Conservation (phyloP, 2,113 vertebrate genomes). For the Lanius ludovicianus region DNA sequence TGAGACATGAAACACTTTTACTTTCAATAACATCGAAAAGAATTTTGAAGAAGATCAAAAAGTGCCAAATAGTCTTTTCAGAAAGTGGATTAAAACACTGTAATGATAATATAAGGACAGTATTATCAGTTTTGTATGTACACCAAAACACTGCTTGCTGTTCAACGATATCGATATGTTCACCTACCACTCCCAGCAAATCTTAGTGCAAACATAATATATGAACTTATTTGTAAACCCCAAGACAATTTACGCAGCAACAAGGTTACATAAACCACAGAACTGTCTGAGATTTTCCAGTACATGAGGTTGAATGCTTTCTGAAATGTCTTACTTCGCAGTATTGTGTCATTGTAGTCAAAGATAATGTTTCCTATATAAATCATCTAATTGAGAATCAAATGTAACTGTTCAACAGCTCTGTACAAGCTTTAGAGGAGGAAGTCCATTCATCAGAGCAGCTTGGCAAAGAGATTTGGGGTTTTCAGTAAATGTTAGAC, state of each 20-base stretch:
- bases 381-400: conserved; percentile 66
- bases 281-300: conserved; percentile 65
- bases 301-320: conserved; percentile 54
- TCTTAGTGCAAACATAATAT: conserved; percentile 79
- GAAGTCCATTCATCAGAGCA: conserved; percentile 63
- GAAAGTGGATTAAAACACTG: conserved; percentile 66
- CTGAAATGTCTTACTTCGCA: conserved; percentile 61
- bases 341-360: conserved; percentile 44
- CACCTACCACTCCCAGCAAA: conserved; percentile 70
- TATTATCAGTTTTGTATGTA: conserved; percentile 69
- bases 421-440: conserved; percentile 61
- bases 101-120: conserved; percentile 60
- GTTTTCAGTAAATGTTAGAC: conserved; percentile 62
- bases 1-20: conserved; percentile 61
- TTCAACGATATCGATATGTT: conserved; percentile 57
- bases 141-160: conserved; percentile 66
- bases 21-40: conserved; percentile 57
- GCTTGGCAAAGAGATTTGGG: conserved; percentile 68
- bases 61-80: conserved; percentile 68
- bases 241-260: conserved; percentile 70
- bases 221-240: conserved; percentile 66
- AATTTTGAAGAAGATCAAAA: conserved; percentile 61
- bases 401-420: conserved; percentile 63
- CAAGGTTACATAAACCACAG: conserved; percentile 68
- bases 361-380: conserved; percentile 64